Evolutionary conservation across 2,797 vertebrate genomes (phyloP).

Genomic region (Cetoscarus ocellatus): DNA sequence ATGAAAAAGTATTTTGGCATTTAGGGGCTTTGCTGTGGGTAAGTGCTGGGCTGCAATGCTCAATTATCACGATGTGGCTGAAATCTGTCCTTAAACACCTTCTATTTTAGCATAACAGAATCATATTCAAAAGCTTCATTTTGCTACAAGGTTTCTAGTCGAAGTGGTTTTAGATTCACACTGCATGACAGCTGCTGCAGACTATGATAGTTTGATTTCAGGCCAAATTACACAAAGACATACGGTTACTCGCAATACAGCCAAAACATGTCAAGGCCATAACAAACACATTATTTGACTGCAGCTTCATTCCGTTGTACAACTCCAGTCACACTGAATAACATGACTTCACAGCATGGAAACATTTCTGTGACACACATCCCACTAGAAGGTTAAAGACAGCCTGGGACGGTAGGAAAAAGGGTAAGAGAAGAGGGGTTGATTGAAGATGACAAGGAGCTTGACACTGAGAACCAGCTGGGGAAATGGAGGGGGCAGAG

Average conservation of each 20-base stretch:
- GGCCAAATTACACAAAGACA: slow-evolving; percentile 8
- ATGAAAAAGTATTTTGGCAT: neutral
- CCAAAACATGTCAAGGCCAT: slow-evolving; percentile 22
- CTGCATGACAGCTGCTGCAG: neutral
- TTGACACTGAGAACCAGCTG: slow-evolving; percentile 74
- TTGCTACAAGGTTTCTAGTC: neutral
- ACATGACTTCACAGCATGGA: slow-evolving; percentile 14
- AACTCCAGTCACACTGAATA: slow-evolving; percentile 34
- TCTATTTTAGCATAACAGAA: neutral
- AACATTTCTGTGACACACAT: slow-evolving; percentile 39
- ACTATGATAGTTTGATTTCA: slow-evolving; percentile 1
- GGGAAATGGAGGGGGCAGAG: slow-evolving; percentile 32
- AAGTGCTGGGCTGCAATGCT: neutral
- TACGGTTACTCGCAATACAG: neutral
- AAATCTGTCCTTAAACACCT: neutral
- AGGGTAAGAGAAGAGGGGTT: slow-evolving; percentile 58
- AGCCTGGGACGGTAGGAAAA: slow-evolving; percentile 47
- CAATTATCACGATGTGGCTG: neutral
- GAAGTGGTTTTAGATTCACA: neutral
- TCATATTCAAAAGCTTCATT: neutral
- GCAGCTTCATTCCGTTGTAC: slow-evolving; percentile 17
- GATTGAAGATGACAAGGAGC: slow-evolving; percentile 70
- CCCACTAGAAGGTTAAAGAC: slow-evolving; percentile 57
- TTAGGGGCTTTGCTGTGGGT: no score
- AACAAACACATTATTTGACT: slow-evolving; percentile 13